Evolutionary conservation across 2,888 invertebrate species (phyloP), one percentile per base, ranked within the genome.

Genomic region (Rotaria macrura): DNA sequence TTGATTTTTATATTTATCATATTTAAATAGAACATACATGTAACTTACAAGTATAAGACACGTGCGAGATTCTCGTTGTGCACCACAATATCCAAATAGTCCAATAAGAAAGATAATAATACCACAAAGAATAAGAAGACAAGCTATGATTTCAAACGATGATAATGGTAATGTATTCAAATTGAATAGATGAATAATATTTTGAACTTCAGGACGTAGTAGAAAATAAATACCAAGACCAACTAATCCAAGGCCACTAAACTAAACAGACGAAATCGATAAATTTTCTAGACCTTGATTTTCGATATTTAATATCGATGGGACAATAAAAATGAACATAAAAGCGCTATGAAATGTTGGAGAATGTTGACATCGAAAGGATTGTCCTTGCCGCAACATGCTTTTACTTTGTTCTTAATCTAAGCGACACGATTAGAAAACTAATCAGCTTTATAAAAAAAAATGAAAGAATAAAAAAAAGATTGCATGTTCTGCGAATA

Each of bases 81-180:
- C 79, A 43, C 79, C 79, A n/a, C 79, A 79, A n/a, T n/a, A 79
- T 79, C 79, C 79, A 43, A 79, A 79, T 1, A 79, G n/a, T 79
- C 79, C 79, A n/a, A 79, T 79, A 12, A 79, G 79, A 43, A 79
- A 79, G n/a, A 79, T 79, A n/a, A 79, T 43, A 5, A 79, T 43
- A 23, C 79, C 79, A n/a, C n/a, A 40, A 0, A 79, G 43, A 6
- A 79, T 43, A 14, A 79, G 38, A 25, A 79, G 1, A n/a, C 40
- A 79, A 43, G 43, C 79, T 5, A 14, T 9, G 5, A 79, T n/a
- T 79, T 79, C 79, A 40, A 79, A 23, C 0, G 79, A 43, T 43
- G 79, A 79, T 79, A 79, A 43, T 40, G 79, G 79, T 25, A 79
- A n/a, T n/a, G 7, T 43, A n/a, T 9, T 79, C 25, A 79, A 43